phyloP scores from a whole-genome alignment of 23 tunicate genomes.

The Styela clava region DNA sequence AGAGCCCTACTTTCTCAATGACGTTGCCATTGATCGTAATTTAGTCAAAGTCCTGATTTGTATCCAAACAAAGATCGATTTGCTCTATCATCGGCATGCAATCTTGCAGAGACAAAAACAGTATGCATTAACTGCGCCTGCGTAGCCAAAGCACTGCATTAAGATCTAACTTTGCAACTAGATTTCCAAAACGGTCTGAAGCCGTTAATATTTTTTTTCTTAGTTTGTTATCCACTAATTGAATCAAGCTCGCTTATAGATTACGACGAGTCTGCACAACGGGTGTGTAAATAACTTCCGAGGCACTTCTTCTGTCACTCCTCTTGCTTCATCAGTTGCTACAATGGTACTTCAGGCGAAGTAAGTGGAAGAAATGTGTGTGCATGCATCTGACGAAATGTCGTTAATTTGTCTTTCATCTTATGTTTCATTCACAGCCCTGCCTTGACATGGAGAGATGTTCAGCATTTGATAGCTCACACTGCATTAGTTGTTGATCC shows the following conservation, averaged over 20 bases:
- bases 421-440: conserved; percentile 9
- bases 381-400: not conserved
- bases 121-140: not conserved
- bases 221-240: no score
- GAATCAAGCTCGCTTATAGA: not conserved
- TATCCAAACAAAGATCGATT: no score
- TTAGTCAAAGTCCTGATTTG: no score
- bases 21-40: no score
- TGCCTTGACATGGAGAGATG: conserved; percentile 27
- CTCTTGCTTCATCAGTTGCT: conserved; percentile 19
- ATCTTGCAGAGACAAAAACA: no score
- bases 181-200: not conserved
- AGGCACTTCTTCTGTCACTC: conserved; percentile 27
- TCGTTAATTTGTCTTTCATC: not conserved
- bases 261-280: conserved; percentile 6
- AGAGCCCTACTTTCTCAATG: no score
- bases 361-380: not conserved
- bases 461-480: conserved; percentile 19
- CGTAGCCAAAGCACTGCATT: not conserved
- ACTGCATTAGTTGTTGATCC: conserved; percentile 31
- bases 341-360: conserved; percentile 23
- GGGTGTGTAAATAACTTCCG: conserved; percentile 23
- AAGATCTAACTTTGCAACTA: not conserved
- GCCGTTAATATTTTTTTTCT: no score
- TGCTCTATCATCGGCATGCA: no score